Conservation (phyloP, 2,797 vertebrate genomes). For the Cetoscarus ocellatus region DNA sequence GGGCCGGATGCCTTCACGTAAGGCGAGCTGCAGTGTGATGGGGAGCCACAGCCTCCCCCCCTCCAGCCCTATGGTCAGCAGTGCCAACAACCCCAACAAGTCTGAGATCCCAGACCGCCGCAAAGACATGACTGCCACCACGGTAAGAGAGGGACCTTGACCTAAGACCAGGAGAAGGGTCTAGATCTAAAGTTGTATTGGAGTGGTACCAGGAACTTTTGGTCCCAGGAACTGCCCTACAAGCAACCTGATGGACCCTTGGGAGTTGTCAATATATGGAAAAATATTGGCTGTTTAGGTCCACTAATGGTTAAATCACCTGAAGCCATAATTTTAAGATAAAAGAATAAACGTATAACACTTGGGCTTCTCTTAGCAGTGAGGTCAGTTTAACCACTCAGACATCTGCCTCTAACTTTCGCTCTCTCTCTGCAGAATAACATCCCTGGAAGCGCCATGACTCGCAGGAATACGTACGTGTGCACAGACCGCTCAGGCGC, state of each 20-base stretch:
- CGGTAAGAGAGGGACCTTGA: constrained; percentile 74
- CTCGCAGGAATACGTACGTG: constrained; percentile 93
- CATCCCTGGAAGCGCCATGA: constrained; percentile 94
- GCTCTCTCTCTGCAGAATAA: constrained; percentile 84
- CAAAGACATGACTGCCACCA: constrained; percentile 91
- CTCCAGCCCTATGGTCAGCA: constrained; percentile 96
- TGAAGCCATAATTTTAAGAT: too few relatives aligned
- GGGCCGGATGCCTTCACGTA: constrained; percentile 89
- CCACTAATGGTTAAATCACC: too few relatives aligned
- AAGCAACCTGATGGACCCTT: too few relatives aligned
- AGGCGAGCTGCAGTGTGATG: constrained; percentile 90
- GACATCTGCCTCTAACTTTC: neutral
- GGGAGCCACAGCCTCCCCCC: constrained; percentile 90
- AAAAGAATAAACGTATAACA: too few relatives aligned
- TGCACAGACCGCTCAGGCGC: constrained; percentile 91
- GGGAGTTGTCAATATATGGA: too few relatives aligned
- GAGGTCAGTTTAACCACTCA: too few relatives aligned
- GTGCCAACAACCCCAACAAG: constrained; percentile 96
- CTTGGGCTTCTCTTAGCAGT: too few relatives aligned
- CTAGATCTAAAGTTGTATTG: neutral
- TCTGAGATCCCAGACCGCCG: constrained; percentile 93
- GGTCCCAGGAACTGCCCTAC: too few relatives aligned
- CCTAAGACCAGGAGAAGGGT: neutral
- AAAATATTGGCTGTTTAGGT: too few relatives aligned
- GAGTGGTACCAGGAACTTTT: too few relatives aligned